Conservation (phyloP, 1,140 invertebrate genomes). For the Lepidotrigona ventralis region DNA sequence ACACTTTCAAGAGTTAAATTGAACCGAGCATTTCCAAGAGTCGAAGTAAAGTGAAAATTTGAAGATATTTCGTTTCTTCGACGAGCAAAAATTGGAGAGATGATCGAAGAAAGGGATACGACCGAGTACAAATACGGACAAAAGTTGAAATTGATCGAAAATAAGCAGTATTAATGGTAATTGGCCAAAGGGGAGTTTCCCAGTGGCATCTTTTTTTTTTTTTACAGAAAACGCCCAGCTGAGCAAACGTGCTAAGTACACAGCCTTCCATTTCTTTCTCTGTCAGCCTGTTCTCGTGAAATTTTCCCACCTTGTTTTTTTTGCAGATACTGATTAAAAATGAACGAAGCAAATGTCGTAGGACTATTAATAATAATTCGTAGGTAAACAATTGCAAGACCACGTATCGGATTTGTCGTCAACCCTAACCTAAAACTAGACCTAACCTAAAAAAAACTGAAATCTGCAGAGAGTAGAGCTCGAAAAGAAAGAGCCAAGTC, state of each 20-base stretch:
- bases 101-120: not conserved
- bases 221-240: constrained; percentile 21
- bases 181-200: not conserved
- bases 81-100: not conserved
- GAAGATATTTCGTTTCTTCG: no score
- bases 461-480: no score
- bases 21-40: not conserved
- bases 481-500: no score
- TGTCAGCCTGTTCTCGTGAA: not conserved
- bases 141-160: not conserved
- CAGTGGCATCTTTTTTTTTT: not conserved
- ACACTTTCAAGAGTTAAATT: no score
- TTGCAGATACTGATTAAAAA: not conserved
- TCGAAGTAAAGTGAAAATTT: no score
- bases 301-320: not conserved
- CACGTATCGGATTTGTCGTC: no score
- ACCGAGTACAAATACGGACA: no score
- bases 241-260: constrained; percentile 26
- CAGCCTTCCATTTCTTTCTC: not conserved
- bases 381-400: no score
- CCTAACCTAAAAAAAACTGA: no score
- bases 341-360: not conserved
- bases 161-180: not conserved
- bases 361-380: no score
- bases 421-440: no score